These are phyloP conservation scores for Stegastes partitus DNA, from an alignment of 2,113 vertebrate genomes.

Conservation along the genomic window DNA sequence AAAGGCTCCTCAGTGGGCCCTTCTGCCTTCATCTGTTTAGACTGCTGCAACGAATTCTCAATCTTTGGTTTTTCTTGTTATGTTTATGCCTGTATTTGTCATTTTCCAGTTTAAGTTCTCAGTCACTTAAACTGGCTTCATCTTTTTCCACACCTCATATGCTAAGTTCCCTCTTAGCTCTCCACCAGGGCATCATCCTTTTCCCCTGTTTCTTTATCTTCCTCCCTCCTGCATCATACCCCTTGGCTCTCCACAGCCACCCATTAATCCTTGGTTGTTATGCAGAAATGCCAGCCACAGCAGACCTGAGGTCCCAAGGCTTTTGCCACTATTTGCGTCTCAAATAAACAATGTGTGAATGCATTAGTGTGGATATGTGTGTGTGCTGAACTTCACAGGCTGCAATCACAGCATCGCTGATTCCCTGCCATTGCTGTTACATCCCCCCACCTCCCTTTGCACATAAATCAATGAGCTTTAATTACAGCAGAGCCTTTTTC, in stretches of 20 bases:
- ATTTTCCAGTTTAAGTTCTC: too few relatives aligned
- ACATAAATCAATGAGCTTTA: slow-evolving; percentile 50
- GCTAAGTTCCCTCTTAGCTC: slow-evolving; percentile 23
- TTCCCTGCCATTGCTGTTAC: background rate
- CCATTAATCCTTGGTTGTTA: slow-evolving; percentile 62
- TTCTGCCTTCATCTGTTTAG: slow-evolving; percentile 18
- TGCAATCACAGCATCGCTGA: background rate
- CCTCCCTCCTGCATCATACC: slow-evolving; percentile 9
- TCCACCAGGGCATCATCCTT: background rate
- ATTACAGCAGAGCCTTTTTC: slow-evolving; percentile 40
- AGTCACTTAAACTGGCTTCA: too few relatives aligned
- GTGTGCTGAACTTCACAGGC: background rate
- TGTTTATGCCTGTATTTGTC: too few relatives aligned
- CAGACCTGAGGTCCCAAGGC: slow-evolving; percentile 23
- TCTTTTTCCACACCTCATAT: slow-evolving; percentile 1
- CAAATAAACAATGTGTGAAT: slow-evolving; percentile 32
- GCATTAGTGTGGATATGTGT: background rate
- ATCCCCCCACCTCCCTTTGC: background rate
- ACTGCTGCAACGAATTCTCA: background rate
- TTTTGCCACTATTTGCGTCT: slow-evolving; percentile 35
- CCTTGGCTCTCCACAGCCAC: slow-evolving; percentile 20
- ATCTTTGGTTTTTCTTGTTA: too few relatives aligned
- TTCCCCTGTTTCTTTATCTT: slow-evolving; percentile 27
- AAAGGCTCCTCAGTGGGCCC: slow-evolving; percentile 9
- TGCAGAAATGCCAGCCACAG: slow-evolving; percentile 45